Percentiles rank a stretch among this genome's conserved stretches.
phyloP scores from a whole-genome alignment of 2,888 invertebrate species.

The Drosophila nigritarsus region DNA sequence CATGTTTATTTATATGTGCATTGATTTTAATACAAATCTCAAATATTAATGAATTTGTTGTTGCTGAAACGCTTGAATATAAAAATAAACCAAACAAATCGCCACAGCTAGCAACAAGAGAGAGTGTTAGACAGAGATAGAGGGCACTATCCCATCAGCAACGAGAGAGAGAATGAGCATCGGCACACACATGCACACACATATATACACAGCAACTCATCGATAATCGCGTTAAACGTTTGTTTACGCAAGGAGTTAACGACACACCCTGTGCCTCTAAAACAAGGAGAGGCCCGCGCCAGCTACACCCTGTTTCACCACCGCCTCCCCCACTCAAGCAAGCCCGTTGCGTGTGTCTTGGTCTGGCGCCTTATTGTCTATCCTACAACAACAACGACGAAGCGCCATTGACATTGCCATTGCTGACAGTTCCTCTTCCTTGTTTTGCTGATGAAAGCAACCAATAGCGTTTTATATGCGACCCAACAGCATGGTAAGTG shows the following conservation, averaged over 20 bases:
- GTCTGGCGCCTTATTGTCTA: constrained; percentile 38
- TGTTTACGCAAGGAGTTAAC: constrained; percentile 46
- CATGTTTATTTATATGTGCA: constrained; percentile 22
- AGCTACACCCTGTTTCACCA: constrained; percentile 6
- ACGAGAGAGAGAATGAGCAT: constrained; percentile 29
- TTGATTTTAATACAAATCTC: constrained; percentile 59
- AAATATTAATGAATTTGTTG: constrained; percentile 58
- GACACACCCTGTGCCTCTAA: constrained; percentile 48
- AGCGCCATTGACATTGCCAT: constrained; percentile 49
- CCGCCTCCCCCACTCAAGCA: constrained; percentile 1
- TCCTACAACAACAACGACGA: constrained; percentile 36
- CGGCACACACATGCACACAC: constrained; percentile 21
- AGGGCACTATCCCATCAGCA: constrained; percentile 10
- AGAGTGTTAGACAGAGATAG: constrained; percentile 12
- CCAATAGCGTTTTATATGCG: constrained; percentile 40
- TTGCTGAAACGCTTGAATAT: constrained; percentile 37
- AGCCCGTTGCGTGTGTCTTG: constrained; percentile 29
- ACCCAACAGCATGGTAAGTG: constrained; percentile 56
- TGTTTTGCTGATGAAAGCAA: constrained; percentile 30
- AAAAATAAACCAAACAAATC: constrained; percentile 65
- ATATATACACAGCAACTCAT: constrained; percentile 16
- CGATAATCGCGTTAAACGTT: constrained; percentile 46
- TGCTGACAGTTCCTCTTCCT: constrained; percentile 45
- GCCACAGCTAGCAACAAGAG: constrained; percentile 58
- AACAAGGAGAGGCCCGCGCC: constrained; percentile 29